phyloP scores from a whole-genome alignment of 2,113 vertebrate species.

The Bufo bufo region DNA sequence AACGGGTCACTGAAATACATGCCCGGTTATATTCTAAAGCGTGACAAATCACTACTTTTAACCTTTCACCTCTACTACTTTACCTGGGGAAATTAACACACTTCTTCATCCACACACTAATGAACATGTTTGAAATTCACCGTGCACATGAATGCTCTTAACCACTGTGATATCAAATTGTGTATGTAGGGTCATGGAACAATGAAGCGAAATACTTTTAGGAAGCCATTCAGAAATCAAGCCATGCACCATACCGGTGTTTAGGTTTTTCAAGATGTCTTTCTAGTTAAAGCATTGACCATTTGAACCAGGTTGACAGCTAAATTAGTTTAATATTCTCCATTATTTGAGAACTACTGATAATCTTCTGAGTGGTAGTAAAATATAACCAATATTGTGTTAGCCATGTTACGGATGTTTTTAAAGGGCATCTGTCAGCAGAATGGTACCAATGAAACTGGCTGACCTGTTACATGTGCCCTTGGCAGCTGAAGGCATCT shows the following conservation, averaged over 20 bases:
- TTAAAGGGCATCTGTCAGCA: too few relatives aligned
- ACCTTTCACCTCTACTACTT: conserved; percentile 32
- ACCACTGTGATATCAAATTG: not conserved
- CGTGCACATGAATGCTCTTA: conserved; percentile 36
- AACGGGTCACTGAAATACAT: not conserved
- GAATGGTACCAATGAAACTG: too few relatives aligned
- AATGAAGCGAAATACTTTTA: not conserved
- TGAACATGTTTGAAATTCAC: conserved; percentile 33
- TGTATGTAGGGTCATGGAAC: not conserved
- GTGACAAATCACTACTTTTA: conserved; percentile 26
- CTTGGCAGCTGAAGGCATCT: too few relatives aligned
- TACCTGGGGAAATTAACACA: conserved; percentile 34
- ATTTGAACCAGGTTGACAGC: not conserved
- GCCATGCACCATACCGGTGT: too few relatives aligned
- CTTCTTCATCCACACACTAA: conserved; percentile 43
- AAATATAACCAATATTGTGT: too few relatives aligned
- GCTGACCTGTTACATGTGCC: too few relatives aligned
- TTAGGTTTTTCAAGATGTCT: too few relatives aligned
- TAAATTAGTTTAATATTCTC: not conserved
- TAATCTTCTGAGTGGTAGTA: too few relatives aligned
- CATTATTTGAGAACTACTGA: not conserved
- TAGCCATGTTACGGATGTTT: too few relatives aligned
- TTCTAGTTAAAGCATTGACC: not conserved
- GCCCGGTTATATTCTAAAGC: not conserved
- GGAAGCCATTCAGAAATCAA: too few relatives aligned